These are phyloP conservation scores for Neosalanx taihuensis DNA, from an alignment of 2,797 vertebrate genomes.

Conservation along the genomic window DNA sequence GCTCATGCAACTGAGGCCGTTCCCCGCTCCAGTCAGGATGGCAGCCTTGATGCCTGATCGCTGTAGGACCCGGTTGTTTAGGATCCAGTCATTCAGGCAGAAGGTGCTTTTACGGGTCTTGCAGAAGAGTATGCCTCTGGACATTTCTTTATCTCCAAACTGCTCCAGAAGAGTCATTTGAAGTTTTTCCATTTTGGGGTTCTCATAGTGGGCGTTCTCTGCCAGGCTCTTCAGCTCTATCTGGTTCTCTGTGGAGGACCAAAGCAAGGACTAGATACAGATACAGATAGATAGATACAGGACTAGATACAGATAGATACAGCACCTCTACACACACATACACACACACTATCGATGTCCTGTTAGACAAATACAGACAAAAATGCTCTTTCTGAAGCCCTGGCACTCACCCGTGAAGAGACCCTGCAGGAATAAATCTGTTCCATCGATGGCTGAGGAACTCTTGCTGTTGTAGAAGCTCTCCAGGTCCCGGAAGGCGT, in stretches of 20 bases:
- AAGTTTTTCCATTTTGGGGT: constrained; percentile 81
- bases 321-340: not conserved
- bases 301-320: too few relatives aligned
- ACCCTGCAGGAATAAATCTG: constrained; percentile 71
- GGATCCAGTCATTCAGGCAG: constrained; percentile 83
- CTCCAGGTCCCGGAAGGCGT: constrained; percentile 75
- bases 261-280: not conserved
- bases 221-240: constrained; percentile 60
- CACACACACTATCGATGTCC: not conserved
- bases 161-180: constrained; percentile 74
- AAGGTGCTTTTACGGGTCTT: constrained; percentile 79
- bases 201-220: constrained; percentile 61
- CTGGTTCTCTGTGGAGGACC: constrained; percentile 68
- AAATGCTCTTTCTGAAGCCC: not conserved
- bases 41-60: constrained; percentile 68
- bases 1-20: constrained; percentile 81
- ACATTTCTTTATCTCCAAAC: constrained; percentile 52
- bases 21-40: constrained; percentile 79
- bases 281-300: too few relatives aligned
- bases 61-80: constrained; percentile 50
- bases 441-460: constrained; percentile 49
- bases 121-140: constrained; percentile 84
- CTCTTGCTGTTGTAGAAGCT: constrained; percentile 70
- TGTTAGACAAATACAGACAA: not conserved
- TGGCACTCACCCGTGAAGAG: constrained; percentile 75